Evolutionary conservation across 2,113 vertebrate species (phyloP).

Genomic region (Galbula dea): DNA sequence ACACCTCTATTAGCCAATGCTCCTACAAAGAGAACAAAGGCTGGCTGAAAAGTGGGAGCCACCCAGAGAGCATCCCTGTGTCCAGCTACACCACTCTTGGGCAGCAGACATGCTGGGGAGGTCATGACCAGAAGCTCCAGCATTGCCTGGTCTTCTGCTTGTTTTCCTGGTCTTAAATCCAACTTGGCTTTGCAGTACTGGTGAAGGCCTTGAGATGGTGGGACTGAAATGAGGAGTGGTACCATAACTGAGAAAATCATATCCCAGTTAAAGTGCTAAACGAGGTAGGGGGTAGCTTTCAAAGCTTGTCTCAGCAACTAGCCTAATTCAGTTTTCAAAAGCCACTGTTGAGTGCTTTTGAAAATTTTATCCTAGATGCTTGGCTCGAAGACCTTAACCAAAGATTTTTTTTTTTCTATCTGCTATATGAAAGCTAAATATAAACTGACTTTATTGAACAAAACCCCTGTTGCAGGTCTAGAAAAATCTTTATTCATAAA

Average conservation of each 20-base stretch:
- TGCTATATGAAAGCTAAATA: constrained; percentile 36
- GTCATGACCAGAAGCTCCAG: background rate
- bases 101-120: constrained; percentile 8
- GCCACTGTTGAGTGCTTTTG: constrained; percentile 51
- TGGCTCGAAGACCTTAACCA: constrained; percentile 51
- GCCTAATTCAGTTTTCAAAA: constrained; percentile 62
- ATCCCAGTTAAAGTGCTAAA: constrained; percentile 33
- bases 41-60: constrained; percentile 31
- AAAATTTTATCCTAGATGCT: constrained; percentile 49
- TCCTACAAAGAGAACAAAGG: constrained; percentile 65
- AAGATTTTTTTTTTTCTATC: background rate
- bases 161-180: constrained; percentile 5
- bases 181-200: background rate
- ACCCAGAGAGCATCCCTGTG: constrained; percentile 44
- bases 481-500: constrained; percentile 51
- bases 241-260: background rate
- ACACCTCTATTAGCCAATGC: constrained; percentile 43
- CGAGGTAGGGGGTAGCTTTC: constrained; percentile 36
- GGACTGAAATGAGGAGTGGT: background rate
- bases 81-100: background rate
- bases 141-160: background rate
- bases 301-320: constrained; percentile 54
- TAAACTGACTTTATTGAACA: background rate
- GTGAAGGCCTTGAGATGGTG: constrained; percentile 8
- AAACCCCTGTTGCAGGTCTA: constrained; percentile 18